Conservation (phyloP, 1,140 invertebrate genomes). For the Drosophila azteca region DNA sequence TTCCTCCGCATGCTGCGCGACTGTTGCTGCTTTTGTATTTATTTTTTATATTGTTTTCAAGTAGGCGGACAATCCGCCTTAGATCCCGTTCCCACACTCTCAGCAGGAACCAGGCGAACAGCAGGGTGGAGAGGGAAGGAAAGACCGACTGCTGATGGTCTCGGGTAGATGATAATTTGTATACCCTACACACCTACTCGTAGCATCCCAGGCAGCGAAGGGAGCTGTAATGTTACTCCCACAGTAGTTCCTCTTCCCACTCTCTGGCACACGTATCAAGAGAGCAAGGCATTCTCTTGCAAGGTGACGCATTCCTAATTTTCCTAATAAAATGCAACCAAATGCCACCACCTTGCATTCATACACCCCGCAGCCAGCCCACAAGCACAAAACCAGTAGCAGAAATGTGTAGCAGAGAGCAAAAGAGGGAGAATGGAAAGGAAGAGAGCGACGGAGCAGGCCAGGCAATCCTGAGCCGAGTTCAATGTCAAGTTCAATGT, state of each 20-base stretch:
- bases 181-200: no score
- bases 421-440: no score
- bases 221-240: no score
- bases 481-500: conserved; percentile 69
- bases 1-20: conserved; percentile 9
- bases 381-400: conserved; percentile 13
- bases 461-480: neutral
- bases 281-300: no score
- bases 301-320: neutral
- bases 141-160: neutral
- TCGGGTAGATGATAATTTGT: no score
- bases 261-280: no score
- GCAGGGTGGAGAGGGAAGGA: neutral
- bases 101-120: conserved; percentile 2
- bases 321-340: no score
- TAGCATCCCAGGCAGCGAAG: no score
- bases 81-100: conserved; percentile 3
- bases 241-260: no score
- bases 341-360: no score
- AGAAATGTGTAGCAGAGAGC: no score
- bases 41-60: conserved; percentile 21
- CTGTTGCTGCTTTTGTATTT: neutral
- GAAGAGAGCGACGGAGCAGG: neutral
- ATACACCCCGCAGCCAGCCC: neutral
- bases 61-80: conserved; percentile 43